A percentile compares a stretch with the other conserved stretches of the same genome.
Evolutionary conservation across 2,113 vertebrate species (phyloP).

Genomic region (Poicephalus gulielmi): DNA sequence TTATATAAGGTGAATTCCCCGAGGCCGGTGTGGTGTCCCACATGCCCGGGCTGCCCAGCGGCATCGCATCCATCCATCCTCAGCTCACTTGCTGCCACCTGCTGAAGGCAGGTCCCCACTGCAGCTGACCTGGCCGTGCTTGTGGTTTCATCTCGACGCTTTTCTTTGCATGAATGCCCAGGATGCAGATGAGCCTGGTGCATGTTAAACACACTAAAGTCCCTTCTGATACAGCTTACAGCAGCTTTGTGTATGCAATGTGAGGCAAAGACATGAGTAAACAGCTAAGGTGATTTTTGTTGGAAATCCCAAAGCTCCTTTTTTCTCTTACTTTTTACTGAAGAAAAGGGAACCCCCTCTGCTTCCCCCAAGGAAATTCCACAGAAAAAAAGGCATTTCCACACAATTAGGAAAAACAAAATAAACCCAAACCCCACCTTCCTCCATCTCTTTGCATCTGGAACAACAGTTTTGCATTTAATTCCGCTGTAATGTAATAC

Average conservation of each 20-base stretch:
- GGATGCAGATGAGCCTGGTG: not conserved
- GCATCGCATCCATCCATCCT: not conserved
- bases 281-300: not conserved
- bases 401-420: not conserved
- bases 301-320: not conserved
- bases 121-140: not conserved
- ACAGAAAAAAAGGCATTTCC: not conserved
- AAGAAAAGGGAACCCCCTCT: not conserved
- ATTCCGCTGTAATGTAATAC: not conserved
- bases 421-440: not conserved
- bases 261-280: not conserved
- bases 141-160: accelerated
- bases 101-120: not conserved
- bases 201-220: not conserved
- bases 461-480: not conserved
- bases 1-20: not conserved
- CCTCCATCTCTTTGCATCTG: not conserved
- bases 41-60: not conserved
- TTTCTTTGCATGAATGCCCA: not conserved
- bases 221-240: not conserved
- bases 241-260: not conserved
- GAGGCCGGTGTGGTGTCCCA: not conserved
- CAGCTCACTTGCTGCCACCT: conserved; percentile 56
- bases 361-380: not conserved
- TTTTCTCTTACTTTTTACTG: not conserved